Conservation (phyloP, 2,113 vertebrate genomes). For the Felis catus region F.catus_Fca126_mat1.0 CM031419.1:132508501-132509000, state of each 20-base stretch:
- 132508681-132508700: neutral
- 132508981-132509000: conserved; percentile 34
- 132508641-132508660: neutral
- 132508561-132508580: neutral
- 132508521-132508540: neutral
- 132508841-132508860: conserved; percentile 71
- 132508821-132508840: conserved; percentile 29
- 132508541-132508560: neutral
- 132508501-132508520: neutral
- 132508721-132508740: conserved; percentile 6
- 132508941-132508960: neutral
- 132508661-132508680: conserved; percentile 2
- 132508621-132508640: neutral
- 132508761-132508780: neutral
- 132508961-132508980: neutral
- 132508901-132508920: conserved; percentile 67
- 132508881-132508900: conserved; percentile 67
- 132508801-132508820: neutral
- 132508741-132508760: neutral
- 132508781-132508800: neutral
- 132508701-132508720: neutral
- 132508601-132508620: neutral
- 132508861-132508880: conserved; percentile 79
- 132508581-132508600: conserved; percentile 29
- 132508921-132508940: neutral